Evolutionary conservation across 2,888 invertebrate species (phyloP), one percentile per base, ranked within the genome.

Genomic region (Microctonus hyperodae): DNA sequence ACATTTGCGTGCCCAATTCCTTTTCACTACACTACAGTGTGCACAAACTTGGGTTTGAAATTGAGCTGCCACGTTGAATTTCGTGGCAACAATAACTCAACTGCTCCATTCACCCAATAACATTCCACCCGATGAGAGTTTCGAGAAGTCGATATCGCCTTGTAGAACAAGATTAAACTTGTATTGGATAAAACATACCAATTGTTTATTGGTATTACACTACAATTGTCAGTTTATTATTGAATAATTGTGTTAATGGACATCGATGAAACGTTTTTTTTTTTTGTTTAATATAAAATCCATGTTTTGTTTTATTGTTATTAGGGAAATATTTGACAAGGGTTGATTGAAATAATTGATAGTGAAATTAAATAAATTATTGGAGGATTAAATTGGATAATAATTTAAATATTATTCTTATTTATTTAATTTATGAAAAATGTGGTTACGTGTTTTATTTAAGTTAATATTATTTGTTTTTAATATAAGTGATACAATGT

Each of bases 1-100:
- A 58, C 22, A 58, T 37, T 58, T 23, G 23, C 37, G 37, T 37
- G 22, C 23, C 23, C 23, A 20, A 58, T 58, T 58, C 37, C 37
- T 23, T 58, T 58, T 25, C 20, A n/a, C 44, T 6, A 44, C 3
- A 37, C n/a, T n/a, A n/a, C n/a, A n/a, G 58, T 20, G 22, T 23
- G 65, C 44, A 59, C 51, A 51, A 65, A 59, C 37, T 58, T 65
- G 51, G 37, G 40, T 65, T 53, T 40, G 40, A 40, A 59, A 65
- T 65, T 65, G 55, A 59, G 58, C 58, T 28, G 58, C 58, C 58
- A 53, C 58, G 58, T 51, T 37, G 37, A 53, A 25, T 51, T 51
- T 25, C 51, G 13, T 37, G 33, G 58, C 23, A 58, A 58, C 58
- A 58, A 44, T 44, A 44, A 44, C 9, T 1, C 16, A n/a, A n/a